Percentiles rank a stretch among this genome's conserved stretches.
phyloP scores from a whole-genome alignment of 1,140 invertebrate genomes.

The Drosophila virilis region DNA sequence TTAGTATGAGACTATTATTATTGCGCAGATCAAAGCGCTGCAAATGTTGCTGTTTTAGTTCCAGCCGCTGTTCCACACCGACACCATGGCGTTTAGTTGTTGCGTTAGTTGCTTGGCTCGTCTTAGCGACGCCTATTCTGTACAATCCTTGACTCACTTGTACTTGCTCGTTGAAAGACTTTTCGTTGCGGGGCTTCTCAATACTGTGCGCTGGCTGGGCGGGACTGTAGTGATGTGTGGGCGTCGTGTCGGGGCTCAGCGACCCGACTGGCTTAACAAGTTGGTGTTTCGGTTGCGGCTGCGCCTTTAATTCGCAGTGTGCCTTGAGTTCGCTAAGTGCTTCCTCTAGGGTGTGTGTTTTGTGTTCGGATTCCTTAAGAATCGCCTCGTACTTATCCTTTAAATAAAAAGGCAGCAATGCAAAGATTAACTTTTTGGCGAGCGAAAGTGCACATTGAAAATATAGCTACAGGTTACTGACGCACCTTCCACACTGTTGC shows the following conservation, averaged over 20 bases:
- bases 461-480: background rate
- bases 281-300: slow-evolving; percentile 49
- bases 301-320: slow-evolving; percentile 66
- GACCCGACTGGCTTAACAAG: slow-evolving; percentile 52
- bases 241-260: slow-evolving; percentile 22
- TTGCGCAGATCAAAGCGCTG: slow-evolving; percentile 53
- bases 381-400: slow-evolving; percentile 70
- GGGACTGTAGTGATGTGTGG: slow-evolving; percentile 43
- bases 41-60: slow-evolving; percentile 21
- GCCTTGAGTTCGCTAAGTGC: slow-evolving; percentile 57
- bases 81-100: slow-evolving; percentile 50
- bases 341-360: slow-evolving; percentile 51
- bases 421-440: background rate
- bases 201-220: slow-evolving; percentile 54
- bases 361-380: slow-evolving; percentile 55
- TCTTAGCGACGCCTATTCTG: slow-evolving; percentile 70
- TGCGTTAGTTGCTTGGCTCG: slow-evolving; percentile 63
- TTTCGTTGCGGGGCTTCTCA: slow-evolving; percentile 71
- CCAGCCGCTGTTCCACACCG: slow-evolving; percentile 29
- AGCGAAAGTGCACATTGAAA: background rate
- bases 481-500: slow-evolving; percentile 71
- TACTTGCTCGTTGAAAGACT: slow-evolving; percentile 79
- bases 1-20: slow-evolving; percentile 79
- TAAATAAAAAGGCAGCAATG: background rate
- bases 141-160: slow-evolving; percentile 83